Evolutionary conservation across 1,140 invertebrate species (phyloP), one percentile per base, ranked within the genome.

Genomic region (Magallana gigas): DNA sequence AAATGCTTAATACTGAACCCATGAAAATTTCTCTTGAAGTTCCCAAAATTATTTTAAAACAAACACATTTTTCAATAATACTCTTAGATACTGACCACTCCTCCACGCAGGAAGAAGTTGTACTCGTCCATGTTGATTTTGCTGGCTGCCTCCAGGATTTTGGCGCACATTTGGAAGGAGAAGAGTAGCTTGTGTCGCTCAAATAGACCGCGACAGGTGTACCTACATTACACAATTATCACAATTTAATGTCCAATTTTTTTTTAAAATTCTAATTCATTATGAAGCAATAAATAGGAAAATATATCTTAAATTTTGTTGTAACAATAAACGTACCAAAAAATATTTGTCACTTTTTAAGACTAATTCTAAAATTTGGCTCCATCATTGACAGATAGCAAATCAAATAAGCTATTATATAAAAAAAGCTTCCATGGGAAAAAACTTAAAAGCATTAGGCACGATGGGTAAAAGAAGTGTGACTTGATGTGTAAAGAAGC

Each of bases 161-260:
- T 95, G 57, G 94, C 92, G 91, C 95, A 95, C 93, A 95, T 95
- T 93, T 95, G 94, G 93, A 95, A 95, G 0, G 95, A 95, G 91
- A 95, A 95, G 16, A 95, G 91, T 7, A 95, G 89, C 89, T 95
- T 95, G 91, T 95, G 95, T 84, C 92, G 92, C 91, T 95, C 95
- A 93, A 95, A 95, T 85, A 95, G 88, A 86, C 94, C 95, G 83
- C 95, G 94, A 87, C 95, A 95, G 3, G 95, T 94, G 90, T 93
- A 95, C 83, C 95, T 95, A 87, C 2, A 92, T 90, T 68, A 59
- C 48, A 97, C 12, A 29, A 12, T 4, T 18, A 80, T 80, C 16
- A 80, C 29, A 18, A 12, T 80, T 48, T 48, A 48, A 48, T 48
- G 36, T 48, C 36, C 36, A 48, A 48, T 48, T 1, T 5, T 48